A percentile compares a stretch with the other conserved stretches of the same genome.
These are phyloP conservation scores for Lophotriccus pileatus DNA, from an alignment of 2,797 vertebrate species.

Conservation along the genomic window DNA sequence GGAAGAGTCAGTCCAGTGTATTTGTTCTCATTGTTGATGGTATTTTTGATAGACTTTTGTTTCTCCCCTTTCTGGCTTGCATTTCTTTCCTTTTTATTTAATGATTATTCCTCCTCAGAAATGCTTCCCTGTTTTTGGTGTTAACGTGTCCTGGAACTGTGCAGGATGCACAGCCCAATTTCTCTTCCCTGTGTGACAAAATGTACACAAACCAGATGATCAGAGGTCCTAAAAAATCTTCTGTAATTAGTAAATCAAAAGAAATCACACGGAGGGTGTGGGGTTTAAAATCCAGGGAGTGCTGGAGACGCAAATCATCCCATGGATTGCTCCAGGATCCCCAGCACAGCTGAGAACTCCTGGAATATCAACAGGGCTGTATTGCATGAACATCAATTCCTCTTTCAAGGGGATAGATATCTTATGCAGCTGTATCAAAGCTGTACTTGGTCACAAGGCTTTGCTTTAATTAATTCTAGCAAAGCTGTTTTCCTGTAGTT, in stretches of 20 bases:
- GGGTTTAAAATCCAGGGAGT: not conserved
- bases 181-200: not conserved
- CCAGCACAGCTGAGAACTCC: not conserved
- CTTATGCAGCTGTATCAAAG: not conserved
- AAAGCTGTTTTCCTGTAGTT: not conserved
- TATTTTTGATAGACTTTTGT: conserved; percentile 3
- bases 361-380: not conserved
- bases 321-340: not conserved
- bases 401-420: not conserved
- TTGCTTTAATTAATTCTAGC: not conserved
- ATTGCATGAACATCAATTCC: not conserved
- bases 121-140: not conserved
- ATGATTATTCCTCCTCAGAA: not conserved
- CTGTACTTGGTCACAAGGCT: not conserved
- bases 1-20: not conserved
- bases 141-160: not conserved
- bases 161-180: not conserved
- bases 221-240: not conserved
- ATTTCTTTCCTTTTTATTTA: not conserved
- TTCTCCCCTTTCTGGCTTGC: not conserved
- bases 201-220: not conserved
- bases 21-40: conserved; percentile 28
- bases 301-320: not conserved
- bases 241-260: not conserved
- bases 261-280: not conserved